Evolutionary conservation across 53 echinoderm and acorn worm genomes (phyloP), one percentile per base, ranked within the genome.

Genomic region (Mesocentrotus franciscanus): DNA sequence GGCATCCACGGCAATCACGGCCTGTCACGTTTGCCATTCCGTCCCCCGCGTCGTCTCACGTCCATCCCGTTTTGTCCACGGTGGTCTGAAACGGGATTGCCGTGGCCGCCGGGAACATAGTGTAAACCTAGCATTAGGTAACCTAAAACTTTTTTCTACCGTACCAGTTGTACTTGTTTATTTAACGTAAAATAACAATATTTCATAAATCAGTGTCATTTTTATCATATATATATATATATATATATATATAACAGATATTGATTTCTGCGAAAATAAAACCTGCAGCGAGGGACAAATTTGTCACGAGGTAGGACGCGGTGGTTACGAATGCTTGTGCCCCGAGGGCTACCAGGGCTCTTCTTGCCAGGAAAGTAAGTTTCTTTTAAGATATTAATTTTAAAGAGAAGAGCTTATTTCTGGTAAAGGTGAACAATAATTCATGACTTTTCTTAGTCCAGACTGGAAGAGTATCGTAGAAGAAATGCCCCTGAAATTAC

Each of bases 281-380:
- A 95, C 95, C 0, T 98, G 98, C 90, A 36, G 56, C 3, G 96
- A 97, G 71, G 96, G 96, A 2, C 94, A 95, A 9, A 84, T 94
- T 9, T 98, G 98, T 59, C 71, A 56, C 26, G 92, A 90, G 17
- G 9, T 85, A 22, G 56, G n/a, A 26, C 32, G 30, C 17, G 89
- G 30, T 29, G 71, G 95, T 13, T 96, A 85, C 60, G 75, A 78
- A 29, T 98, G 98, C 58, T 68, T 90, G 90, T 98, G 98, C 56
- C 92, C 71, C 10, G 59, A 91, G 35, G 98, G 97, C 12, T 97
- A 90, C 71, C 90, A 95, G 24, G 97, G 97, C 24, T 36, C 39
- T 8, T 56, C 92, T 9, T 98, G 98, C 61, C 81, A 97, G n/a
- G 85, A 79, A 89, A 62, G 98, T 97, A 95, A 74, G 89, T 26